Evolutionary conservation across 1,140 invertebrate genomes (phyloP).

Genomic region (Sycophila sp.): DNA sequence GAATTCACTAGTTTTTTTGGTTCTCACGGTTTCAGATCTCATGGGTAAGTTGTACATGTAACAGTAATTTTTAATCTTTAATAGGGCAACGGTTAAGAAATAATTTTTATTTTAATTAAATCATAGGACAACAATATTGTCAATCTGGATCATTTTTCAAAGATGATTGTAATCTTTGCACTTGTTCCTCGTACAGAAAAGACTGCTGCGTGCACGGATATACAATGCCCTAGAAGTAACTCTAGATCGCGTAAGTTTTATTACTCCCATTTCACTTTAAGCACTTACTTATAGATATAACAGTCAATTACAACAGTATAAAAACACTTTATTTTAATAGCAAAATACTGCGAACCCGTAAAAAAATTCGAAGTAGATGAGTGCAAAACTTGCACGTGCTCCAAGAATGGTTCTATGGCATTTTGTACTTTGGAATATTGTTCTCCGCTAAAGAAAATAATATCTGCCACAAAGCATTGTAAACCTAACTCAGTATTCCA

Average conservation of each 20-base stretch:
- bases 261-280: background rate
- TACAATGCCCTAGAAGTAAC: background rate
- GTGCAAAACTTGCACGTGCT: background rate
- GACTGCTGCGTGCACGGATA: background rate
- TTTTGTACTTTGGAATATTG: background rate
- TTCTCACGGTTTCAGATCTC: no score
- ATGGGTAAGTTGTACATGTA: no score
- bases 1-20: no score
- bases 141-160: background rate
- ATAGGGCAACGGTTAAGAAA: no score
- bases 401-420: background rate
- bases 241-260: background rate
- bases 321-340: background rate
- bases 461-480: background rate
- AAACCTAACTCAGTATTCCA: background rate
- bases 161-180: background rate
- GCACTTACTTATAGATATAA: background rate
- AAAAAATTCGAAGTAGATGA: background rate
- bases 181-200: background rate
- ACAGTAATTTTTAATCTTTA: no score
- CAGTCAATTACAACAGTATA: background rate
- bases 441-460: background rate
- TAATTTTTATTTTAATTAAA: no score
- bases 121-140: no score
- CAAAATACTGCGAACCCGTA: background rate